Base-by-base conservation (phyloP, 2,113 vertebrate genomes). In the Spea bombifrons region DNA sequence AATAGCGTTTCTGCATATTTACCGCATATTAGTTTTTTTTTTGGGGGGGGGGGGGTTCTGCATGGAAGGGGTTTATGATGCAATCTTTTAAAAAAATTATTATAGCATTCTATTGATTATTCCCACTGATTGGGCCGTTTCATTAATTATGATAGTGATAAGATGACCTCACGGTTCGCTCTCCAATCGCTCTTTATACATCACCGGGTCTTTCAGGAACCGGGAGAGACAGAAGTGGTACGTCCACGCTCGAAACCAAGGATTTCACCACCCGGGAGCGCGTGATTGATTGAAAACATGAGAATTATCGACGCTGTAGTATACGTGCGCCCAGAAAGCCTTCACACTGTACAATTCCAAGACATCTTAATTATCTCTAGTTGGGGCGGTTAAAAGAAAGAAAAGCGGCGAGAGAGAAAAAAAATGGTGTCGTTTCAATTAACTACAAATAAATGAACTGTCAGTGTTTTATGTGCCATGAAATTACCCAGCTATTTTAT, bases 381-480 rank as follows among this genome's bases (percentile, higher is more conserved):
- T 52, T 49, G 17, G 43, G 77, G 66, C 64, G 46, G 57, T 73
- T 53, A 53, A 8, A 59, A 59, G 43, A 30, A 50, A 49, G n/a
- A 68, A 16, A 70, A 70, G 47, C 30, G 30, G 30, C 30, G 30
- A 30, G 30, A 30, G 30, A 30, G 30, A 30, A 74, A 61, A 68
- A 61, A 53, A 74, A 74, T 59, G 12, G 50, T 66, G 50, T 80
- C 59, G 68, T 80, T 80, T 80, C 64, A 80, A 80, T 80, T 80
- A 74, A 61, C 65, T 68, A 66, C 13, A 74, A 74, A 80, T 66
- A 74, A 80, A 74, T 80, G 50, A 80, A 80, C 78, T 74, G 78
- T 74, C 78, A 80, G 52, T 68, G 71, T 74, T 80, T 80, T 80
- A 80, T 80, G 78, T 80, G 64, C 78, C 78, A 74, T 80, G 78